Conservation (phyloP, 2,888 invertebrate genomes). For the Buathra laborator region DNA sequence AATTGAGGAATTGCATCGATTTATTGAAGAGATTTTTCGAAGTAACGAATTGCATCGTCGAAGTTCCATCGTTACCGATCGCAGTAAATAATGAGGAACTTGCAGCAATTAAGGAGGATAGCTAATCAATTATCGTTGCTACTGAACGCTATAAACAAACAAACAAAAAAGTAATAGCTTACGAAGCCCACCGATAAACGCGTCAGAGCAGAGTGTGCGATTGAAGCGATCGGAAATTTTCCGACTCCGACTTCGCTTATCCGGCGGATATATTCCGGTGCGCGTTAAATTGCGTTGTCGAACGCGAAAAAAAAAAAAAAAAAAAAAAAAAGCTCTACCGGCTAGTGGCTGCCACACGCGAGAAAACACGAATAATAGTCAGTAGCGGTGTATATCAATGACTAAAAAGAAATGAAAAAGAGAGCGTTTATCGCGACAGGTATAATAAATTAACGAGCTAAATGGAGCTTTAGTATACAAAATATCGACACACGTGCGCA, state of each 20-base stretch:
- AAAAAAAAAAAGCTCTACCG: constrained; percentile 39
- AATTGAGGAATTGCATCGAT: constrained; percentile 36
- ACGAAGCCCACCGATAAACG: constrained; percentile 61
- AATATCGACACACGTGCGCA: constrained; percentile 82
- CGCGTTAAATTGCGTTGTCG: constrained; percentile 43
- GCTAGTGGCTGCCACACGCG: constrained; percentile 51
- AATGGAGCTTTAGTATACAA: constrained; percentile 80
- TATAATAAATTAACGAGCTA: constrained; percentile 75
- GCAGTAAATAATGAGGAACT: constrained; percentile 33
- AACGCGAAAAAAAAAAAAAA: constrained; percentile 24
- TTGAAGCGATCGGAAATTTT: constrained; percentile 25
- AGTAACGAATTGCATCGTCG: not conserved
- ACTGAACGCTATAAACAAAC: constrained; percentile 45
- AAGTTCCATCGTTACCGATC: constrained; percentile 44
- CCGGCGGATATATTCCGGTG: constrained; percentile 50
- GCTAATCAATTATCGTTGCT: constrained; percentile 68
- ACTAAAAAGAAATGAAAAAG: constrained; percentile 49
- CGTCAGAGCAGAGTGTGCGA: constrained; percentile 44
- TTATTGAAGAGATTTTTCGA: not conserved
- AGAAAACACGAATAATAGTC: constrained; percentile 57
- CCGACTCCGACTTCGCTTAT: constrained; percentile 27
- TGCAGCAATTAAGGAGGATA: constrained; percentile 61
- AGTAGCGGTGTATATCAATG: constrained; percentile 68
- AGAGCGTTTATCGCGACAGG: constrained; percentile 62
- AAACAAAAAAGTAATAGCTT: constrained; percentile 59